These are phyloP conservation scores for Asteroscopus sphinx DNA, from an alignment of 2,888 invertebrate genomes.

Conservation along the genomic window DNA sequence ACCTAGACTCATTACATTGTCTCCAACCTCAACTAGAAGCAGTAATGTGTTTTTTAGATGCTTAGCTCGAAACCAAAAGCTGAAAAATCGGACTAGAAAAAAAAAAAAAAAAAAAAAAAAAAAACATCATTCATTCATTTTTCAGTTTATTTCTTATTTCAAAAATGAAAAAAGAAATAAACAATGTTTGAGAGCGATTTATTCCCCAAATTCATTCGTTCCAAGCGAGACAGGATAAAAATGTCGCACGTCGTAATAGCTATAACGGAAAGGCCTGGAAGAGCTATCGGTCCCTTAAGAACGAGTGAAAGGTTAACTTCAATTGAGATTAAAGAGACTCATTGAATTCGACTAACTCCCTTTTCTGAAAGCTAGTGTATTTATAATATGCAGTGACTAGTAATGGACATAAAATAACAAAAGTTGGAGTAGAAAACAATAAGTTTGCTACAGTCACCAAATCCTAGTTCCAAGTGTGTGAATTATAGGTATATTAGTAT, in stretches of 20 bases:
- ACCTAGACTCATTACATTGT: too few species aligned
- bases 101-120: too few species aligned
- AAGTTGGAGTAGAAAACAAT: too few species aligned
- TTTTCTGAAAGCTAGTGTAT: not conserved
- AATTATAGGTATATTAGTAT: too few species aligned
- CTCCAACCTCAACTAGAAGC: too few species aligned
- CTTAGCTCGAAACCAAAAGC: not conserved
- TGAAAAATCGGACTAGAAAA: not conserved
- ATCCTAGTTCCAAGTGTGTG: too few species aligned
- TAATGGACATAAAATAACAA: too few species aligned
- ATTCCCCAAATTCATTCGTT: not conserved
- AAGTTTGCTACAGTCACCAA: too few species aligned
- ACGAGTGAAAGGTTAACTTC: constrained; percentile 8
- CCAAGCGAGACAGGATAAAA: constrained; percentile 1
- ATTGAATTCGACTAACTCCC: constrained; percentile 6
- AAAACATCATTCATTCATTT: too few species aligned
- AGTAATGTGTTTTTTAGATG: too few species aligned
- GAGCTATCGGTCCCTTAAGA: constrained; percentile 10
- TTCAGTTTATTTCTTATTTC: too few species aligned
- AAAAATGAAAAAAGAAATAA: not conserved
- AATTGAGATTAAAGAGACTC: constrained; percentile 11
- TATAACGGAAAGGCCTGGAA: not conserved
- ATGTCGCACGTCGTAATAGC: constrained; percentile 8
- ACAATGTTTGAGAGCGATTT: not conserved
- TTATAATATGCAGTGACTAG: too few species aligned